These are phyloP conservation scores for Entomobrya proxima DNA, from an alignment of 2,888 invertebrate species.

Conservation along the genomic window DNA sequence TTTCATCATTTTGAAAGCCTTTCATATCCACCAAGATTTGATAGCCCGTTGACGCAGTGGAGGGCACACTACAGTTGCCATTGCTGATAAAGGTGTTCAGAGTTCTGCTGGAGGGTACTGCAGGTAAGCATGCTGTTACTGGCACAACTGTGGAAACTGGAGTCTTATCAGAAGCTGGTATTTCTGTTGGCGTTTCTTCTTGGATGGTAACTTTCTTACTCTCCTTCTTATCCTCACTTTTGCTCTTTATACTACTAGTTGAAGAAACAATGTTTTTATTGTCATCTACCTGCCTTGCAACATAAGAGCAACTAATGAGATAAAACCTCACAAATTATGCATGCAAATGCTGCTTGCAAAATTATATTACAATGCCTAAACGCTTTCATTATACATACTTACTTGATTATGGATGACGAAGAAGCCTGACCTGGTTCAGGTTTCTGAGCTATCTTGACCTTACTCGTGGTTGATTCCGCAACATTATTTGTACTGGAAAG, in stretches of 20 bases:
- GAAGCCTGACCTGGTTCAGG: not conserved
- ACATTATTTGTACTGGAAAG: not conserved
- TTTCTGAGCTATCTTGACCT: not conserved
- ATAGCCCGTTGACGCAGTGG: not conserved
- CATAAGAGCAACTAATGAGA: not conserved
- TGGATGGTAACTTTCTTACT: not conserved
- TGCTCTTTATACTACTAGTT: not conserved
- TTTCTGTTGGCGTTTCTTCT: not conserved
- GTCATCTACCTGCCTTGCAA: not conserved
- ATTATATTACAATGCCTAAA: too few relatives aligned
- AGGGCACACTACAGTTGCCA: not conserved
- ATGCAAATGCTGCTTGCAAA: too few relatives aligned
- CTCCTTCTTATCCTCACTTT: not conserved
- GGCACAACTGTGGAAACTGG: not conserved
- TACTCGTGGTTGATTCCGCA: not conserved
- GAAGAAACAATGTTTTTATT: not conserved
- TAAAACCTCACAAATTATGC: not conserved
- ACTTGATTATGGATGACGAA: too few relatives aligned
- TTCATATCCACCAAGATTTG: conserved; percentile 53
- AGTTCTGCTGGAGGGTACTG: not conserved
- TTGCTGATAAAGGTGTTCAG: not conserved
- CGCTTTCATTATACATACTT: not conserved
- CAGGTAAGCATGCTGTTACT: not conserved
- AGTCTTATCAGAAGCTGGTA: not conserved
- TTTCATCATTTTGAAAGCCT: conserved; percentile 70